These are phyloP conservation scores for Sycophila sp. DNA, from an alignment of 1,140 invertebrate genomes.

Conservation along the genomic window DNA sequence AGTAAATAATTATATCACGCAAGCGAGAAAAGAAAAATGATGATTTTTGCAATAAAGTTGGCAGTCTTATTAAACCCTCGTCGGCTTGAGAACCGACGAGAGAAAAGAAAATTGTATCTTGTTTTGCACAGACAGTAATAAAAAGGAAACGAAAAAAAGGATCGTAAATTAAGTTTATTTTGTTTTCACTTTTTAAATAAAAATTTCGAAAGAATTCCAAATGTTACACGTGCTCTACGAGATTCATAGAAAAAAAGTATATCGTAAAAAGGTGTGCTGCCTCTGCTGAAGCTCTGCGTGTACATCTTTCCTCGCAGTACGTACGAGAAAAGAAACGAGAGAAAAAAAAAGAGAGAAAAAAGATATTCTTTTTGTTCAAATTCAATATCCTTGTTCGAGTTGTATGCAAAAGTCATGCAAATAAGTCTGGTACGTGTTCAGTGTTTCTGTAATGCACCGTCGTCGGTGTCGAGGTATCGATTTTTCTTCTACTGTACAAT, in stretches of 20 bases:
- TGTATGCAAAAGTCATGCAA: not conserved
- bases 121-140: too few relatives aligned
- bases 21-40: too few relatives aligned
- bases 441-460: not conserved
- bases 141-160: too few relatives aligned
- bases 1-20: too few relatives aligned
- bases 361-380: not conserved
- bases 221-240: conserved; percentile 27
- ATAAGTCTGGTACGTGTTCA: not conserved
- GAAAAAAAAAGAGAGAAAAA: conserved; percentile 37
- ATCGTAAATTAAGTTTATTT: not conserved
- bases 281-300: conserved; percentile 38
- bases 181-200: not conserved
- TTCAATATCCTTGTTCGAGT: not conserved
- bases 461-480: not conserved
- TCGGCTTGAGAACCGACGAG: too few relatives aligned
- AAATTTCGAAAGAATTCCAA: not conserved
- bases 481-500: too few relatives aligned
- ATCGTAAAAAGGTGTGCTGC: conserved; percentile 29
- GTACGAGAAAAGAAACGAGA: conserved; percentile 39
- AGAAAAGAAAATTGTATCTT: too few relatives aligned
- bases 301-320: not conserved
- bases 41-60: too few relatives aligned
- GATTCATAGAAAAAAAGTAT: too few relatives aligned
- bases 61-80: too few relatives aligned